Base-by-base conservation (phyloP, 1,140 invertebrate genomes). In the Philotrypesis tridentata region DNA sequence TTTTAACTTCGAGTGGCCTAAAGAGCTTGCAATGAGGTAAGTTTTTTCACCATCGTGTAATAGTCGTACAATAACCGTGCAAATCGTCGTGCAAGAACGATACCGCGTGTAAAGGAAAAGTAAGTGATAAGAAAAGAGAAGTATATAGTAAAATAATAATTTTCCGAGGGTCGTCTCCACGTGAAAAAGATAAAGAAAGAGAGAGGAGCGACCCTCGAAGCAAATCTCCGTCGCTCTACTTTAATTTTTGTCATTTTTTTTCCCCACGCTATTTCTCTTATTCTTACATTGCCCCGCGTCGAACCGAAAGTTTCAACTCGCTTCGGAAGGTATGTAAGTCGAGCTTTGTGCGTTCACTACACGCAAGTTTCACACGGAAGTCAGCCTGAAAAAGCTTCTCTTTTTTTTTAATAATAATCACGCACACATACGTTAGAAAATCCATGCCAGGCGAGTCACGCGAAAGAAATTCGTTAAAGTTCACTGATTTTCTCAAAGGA, bases 11-110 rank as follows among this genome's bases (percentile, higher is more conserved):
- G 23, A 72, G 29, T 79, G 33, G 23, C 48, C 78, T 72, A 82
- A 82, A 76, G 43, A 68, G 48, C 48, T 76, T 72, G 67, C 71
- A 79, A 83, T 80, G 75, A 82, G 70, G 80, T 76, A 80, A 82
- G 48, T 77, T 68, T 79, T 79, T 55, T 79, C 82, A 75, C 27
- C 61, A 61, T 67, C 40, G 60, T 82, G 68, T 82, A 82, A 77
- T 80, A 80, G 73, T 83, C 55, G 37, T 83, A 83, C 78, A 83
- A 80, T 83, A 83, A 76, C 77, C 77, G 78, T 83, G 77, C 72
- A 80, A 80, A 80, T 83, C 78, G 72, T 79, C 71, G 78, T 80
- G 43, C 75, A 82, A 82, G 74, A 78, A 82, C 60, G 68, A 82
- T 82, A 82, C 67, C 80, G 65, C 40, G 21, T 77, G 61, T 12